Percentiles rank a stretch among this genome's conserved stretches.
Evolutionary conservation across 2,113 vertebrate species (phyloP).

Genomic region (Eubucco bourcierii): DNA sequence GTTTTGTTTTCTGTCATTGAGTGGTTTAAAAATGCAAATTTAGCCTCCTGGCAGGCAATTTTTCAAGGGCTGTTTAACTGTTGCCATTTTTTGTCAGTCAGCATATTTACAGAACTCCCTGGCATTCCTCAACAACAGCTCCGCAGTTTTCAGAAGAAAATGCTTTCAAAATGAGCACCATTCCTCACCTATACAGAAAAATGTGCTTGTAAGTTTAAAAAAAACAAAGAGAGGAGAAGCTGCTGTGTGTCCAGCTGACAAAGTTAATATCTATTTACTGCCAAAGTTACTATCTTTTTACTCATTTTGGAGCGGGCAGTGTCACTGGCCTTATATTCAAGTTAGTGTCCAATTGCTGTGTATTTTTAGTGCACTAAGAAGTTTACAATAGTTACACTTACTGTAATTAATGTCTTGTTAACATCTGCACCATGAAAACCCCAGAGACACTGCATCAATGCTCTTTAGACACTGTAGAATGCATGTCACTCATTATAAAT

Average conservation of each 20-base stretch:
- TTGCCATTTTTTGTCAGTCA: not conserved
- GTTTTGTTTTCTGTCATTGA: not conserved
- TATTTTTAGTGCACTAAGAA: not conserved
- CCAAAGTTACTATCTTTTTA: not conserved
- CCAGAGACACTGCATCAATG: not conserved
- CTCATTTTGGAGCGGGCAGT: not conserved
- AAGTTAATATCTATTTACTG: not conserved
- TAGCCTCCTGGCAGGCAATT: conserved; percentile 25
- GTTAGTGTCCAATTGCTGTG: not conserved
- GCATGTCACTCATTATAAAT: not conserved
- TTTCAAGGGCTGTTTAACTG: conserved; percentile 35
- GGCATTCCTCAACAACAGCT: not conserved
- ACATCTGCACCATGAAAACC: not conserved
- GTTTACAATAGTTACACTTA: not conserved
- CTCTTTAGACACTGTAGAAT: not conserved
- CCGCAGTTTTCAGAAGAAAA: not conserved
- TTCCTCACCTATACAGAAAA: conserved; percentile 68
- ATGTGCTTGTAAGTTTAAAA: not conserved
- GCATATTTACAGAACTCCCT: not conserved
- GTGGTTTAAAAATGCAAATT: not conserved
- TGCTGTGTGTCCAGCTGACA: not conserved
- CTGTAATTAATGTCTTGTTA: not conserved
- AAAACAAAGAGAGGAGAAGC: not conserved
- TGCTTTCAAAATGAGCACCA: conserved; percentile 35
- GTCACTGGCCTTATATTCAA: not conserved